phyloP scores from a whole-genome alignment of 2,888 invertebrate species.

The Tachina grossa region DNA sequence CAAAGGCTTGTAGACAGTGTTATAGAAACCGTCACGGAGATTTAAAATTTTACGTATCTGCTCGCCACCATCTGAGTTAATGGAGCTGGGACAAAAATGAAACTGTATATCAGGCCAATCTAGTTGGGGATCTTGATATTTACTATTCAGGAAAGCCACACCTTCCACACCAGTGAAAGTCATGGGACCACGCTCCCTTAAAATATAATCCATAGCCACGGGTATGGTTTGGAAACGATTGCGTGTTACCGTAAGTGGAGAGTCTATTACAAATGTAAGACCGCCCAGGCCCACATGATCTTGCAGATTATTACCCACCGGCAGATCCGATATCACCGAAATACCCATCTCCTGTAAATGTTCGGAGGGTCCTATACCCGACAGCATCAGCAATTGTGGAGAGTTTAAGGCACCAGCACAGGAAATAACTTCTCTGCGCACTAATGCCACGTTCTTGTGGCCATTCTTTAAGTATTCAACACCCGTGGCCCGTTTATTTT shows the following conservation, averaged over 20 bases:
- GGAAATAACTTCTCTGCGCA: slow-evolving; percentile 91
- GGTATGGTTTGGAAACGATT: slow-evolving; percentile 90
- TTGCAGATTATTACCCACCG: slow-evolving; percentile 92
- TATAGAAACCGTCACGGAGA: slow-evolving; percentile 90
- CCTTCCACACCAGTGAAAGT: slow-evolving; percentile 93
- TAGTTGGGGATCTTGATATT: slow-evolving; percentile 90
- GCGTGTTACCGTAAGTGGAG: slow-evolving; percentile 90
- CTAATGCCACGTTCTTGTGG: slow-evolving; percentile 86
- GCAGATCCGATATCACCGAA: slow-evolving; percentile 88
- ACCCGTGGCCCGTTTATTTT: slow-evolving; percentile 89
- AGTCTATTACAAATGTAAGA: slow-evolving; percentile 91
- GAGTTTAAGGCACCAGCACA: slow-evolving; percentile 94
- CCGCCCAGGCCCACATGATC: slow-evolving; percentile 95
- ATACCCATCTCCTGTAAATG: slow-evolving; percentile 89
- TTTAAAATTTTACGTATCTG: slow-evolving; percentile 90
- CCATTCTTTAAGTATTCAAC: slow-evolving; percentile 89
- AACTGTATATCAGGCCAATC: slow-evolving; percentile 94
- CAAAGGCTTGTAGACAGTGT: slow-evolving; percentile 92
- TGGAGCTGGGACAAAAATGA: slow-evolving; percentile 92
- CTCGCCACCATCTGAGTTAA: slow-evolving; percentile 92
- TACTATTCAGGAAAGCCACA: slow-evolving; percentile 93
- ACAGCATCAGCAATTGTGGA: slow-evolving; percentile 95
- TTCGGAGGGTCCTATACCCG: slow-evolving; percentile 92
- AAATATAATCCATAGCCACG: slow-evolving; percentile 91
- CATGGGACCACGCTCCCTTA: slow-evolving; percentile 92